These are phyloP conservation scores for Crypturellus tataupa DNA, from an alignment of 2,797 vertebrate genomes.

Conservation along the genomic window DNA sequence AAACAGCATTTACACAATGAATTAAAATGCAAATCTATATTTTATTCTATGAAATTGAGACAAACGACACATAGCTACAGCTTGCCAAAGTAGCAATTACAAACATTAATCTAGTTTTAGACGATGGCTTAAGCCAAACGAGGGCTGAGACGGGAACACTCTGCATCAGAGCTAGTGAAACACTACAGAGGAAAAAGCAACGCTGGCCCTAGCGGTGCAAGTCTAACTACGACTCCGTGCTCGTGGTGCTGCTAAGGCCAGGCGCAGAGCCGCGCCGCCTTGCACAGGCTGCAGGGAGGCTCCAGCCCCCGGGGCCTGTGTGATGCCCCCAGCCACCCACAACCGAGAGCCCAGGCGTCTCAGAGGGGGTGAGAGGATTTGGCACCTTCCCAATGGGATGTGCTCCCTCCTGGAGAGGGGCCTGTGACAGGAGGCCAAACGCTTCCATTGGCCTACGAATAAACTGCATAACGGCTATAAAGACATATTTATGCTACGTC, in stretches of 20 bases:
- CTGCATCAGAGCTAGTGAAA: not conserved
- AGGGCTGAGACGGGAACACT: not conserved
- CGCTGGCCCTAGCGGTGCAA: not conserved
- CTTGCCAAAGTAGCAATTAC: conserved; percentile 41
- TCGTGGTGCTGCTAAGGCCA: not conserved
- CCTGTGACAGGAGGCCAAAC: not conserved
- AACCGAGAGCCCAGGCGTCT: not conserved
- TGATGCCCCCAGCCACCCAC: not conserved
- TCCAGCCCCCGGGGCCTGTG: not conserved
- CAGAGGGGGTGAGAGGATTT: not conserved
- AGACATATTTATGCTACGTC: conserved; percentile 46
- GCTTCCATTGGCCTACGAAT: not conserved
- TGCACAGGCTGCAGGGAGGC: not conserved
- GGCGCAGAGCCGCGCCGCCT: not conserved
- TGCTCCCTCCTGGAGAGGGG: not conserved
- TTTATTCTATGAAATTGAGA: conserved; percentile 60
- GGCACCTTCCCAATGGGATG: not conserved
- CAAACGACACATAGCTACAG: conserved; percentile 35
- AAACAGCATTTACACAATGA: conserved; percentile 29
- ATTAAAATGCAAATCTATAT: conserved; percentile 62
- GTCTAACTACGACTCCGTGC: not conserved
- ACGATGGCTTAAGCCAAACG: conserved; percentile 6
- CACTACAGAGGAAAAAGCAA: not conserved
- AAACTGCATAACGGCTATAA: not conserved
- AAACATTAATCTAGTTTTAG: conserved; percentile 40